These are phyloP conservation scores for Lerema accius DNA, from an alignment of 1,140 invertebrate species.

Conservation along the genomic window DNA sequence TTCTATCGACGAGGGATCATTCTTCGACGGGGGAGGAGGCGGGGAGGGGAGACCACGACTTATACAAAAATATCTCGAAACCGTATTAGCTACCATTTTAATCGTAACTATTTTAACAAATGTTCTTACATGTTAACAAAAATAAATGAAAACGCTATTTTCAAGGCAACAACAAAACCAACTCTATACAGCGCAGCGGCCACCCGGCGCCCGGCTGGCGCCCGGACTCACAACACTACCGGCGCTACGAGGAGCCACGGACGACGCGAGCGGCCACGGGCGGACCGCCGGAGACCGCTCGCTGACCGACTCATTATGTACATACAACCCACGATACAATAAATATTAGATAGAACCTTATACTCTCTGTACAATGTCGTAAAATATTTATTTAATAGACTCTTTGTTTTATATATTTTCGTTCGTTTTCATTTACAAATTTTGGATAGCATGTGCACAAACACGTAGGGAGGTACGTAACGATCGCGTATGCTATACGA, in stretches of 20 bases:
- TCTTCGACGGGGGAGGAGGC: neutral
- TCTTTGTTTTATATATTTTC: constrained; percentile 39
- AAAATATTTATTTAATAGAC: constrained; percentile 52
- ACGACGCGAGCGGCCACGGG: too few species aligned
- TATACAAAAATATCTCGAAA: constrained; percentile 33
- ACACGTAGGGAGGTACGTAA: neutral
- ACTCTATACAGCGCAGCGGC: constrained; percentile 17
- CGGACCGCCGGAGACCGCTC: neutral
- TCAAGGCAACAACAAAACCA: constrained; percentile 24
- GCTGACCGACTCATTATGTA: constrained; percentile 14
- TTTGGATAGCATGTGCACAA: constrained; percentile 27
- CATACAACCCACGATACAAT: constrained; percentile 61
- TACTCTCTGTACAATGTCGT: constrained; percentile 72
- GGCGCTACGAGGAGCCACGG: too few species aligned
- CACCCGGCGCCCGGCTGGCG: neutral
- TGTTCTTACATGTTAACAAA: constrained; percentile 27
- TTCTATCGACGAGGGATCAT: constrained; percentile 19
- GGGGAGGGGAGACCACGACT: constrained; percentile 7
- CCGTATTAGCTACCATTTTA: constrained; percentile 28
- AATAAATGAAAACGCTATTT: constrained; percentile 27
- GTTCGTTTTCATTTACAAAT: constrained; percentile 24
- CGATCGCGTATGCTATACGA: neutral
- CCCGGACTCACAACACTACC: too few species aligned
- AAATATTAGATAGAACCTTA: constrained; percentile 73
- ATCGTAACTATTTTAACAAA: constrained; percentile 31